A percentile compares a stretch with the other conserved stretches of the same genome.
phyloP scores from a whole-genome alignment of 1,140 invertebrate genomes.

The Halotydeus destructor region DNA sequence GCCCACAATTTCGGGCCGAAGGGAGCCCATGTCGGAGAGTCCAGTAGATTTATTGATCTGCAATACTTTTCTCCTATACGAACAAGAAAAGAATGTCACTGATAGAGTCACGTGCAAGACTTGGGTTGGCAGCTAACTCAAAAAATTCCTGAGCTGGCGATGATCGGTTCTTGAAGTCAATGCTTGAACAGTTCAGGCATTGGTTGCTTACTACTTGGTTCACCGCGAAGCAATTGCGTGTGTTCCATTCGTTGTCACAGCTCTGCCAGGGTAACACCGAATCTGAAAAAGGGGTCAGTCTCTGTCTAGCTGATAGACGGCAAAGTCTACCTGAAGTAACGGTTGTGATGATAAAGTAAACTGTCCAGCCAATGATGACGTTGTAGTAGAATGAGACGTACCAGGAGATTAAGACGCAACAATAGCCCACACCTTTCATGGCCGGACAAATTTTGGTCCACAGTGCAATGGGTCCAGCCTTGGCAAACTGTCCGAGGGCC shows the following conservation, averaged over 20 bases:
- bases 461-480: conserved; percentile 25
- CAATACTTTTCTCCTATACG: conserved; percentile 19
- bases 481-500: conserved; percentile 29
- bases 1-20: conserved; percentile 27
- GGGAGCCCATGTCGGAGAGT: conserved; percentile 27
- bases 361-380: conserved; percentile 32
- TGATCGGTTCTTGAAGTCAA: conserved; percentile 14
- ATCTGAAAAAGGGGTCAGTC: background rate
- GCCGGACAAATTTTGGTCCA: conserved; percentile 28
- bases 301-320: background rate
- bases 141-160: conserved; percentile 26
- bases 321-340: conserved; percentile 21
- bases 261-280: conserved; percentile 28
- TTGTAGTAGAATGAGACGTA: conserved; percentile 34
- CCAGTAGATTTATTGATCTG: conserved; percentile 28
- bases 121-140: conserved; percentile 20
- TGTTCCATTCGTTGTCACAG: conserved; percentile 31
- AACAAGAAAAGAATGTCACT: background rate
- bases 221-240: conserved; percentile 21
- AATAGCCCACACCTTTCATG: conserved; percentile 33
- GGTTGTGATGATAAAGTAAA: conserved; percentile 29
- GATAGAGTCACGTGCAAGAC: background rate
- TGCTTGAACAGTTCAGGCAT: conserved; percentile 13
- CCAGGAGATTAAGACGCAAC: conserved; percentile 33
- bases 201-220: conserved; percentile 1